Base-by-base conservation (phyloP, 1,140 invertebrate genomes). In the Hyles euphorbiae region DNA sequence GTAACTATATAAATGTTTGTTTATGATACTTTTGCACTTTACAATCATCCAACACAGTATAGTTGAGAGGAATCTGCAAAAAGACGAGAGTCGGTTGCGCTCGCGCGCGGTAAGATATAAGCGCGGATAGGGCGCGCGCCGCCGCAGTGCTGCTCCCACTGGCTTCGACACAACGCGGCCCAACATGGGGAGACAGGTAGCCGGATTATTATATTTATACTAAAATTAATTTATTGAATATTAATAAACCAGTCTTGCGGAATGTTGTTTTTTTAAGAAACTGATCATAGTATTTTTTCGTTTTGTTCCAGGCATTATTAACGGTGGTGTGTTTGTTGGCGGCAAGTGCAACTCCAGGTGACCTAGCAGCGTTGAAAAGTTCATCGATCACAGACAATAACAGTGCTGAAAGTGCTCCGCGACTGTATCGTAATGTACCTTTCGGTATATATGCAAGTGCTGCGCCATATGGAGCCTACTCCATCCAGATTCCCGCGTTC, bases 161-260 rank as follows among this genome's bases (percentile, higher is more conserved):
- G 74, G 68, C 72, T 65, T 54, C 44, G 67, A 76, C 60, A 53
- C 58, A 70, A 71, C 69, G 68, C 70, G 70, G 55, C 53, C 70
- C 63, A 75, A 58, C 48, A 85, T 86, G 85, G 75, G 81, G 82
- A 78, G 71, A 76, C 69, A 86, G 85, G 85, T 88, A 81, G 61
- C 45, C 4, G 34, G 10, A 47, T 5, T 11, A 11, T 36, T 44
- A 12, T 8, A 44, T 45, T 44, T n/a, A 54, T 22, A 22, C 43
- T 44, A 44, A 8, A n/a, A 47, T 54, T 46, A 9, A 47, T 53
- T 49, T 59, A 47, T 32, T 44, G 44, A 46, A 47, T 57, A 58
- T 43, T 5, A 48, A 48, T 51, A 34, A 47, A 22, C 22, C 22
- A 22, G 22, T 22, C 22, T 22, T 22, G 22, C 22, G 22, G 22